Evolutionary conservation across 2,888 invertebrate genomes (phyloP), one percentile per base, ranked within the genome.

Genomic region (Alcis repandata): DNA sequence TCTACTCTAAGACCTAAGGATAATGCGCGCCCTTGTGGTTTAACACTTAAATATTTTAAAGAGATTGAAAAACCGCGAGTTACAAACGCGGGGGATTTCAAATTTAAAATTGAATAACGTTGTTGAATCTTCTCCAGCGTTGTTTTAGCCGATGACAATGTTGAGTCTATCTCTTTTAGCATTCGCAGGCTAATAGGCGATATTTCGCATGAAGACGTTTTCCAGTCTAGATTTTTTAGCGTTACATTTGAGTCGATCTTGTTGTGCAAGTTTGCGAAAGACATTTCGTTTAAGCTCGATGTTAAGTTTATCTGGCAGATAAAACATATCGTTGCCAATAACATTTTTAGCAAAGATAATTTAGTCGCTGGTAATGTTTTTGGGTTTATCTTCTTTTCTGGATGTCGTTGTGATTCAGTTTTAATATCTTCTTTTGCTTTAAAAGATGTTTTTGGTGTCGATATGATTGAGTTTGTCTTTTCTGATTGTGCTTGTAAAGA

Each of bases 1-100:
- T 46, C 80, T 84, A 86, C 52, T 33, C 71, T 82, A 80, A 75
- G 63, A 76, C 67, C 45, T 54, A 60, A 51, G 58, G 46, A 56
- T 57, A 59, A 45, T 48, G 48, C 49, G 67, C 70, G 70, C 73
- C 70, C 70, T 68, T 61, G 4, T 36, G 7, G n/a, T 59, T 20
- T 38, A 63, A 60, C 56, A 59, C 45, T 51, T 59, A 67, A 40
- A 56, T 56, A 43, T 9, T 2, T 19, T 19, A 51, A 27, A 60
- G 20, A 67, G 36, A 61, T 19, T 32, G 60, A 57, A 66, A 56
- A 48, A 36, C 60, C 65, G 59, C 56, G 38, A 3, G 17, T 13
- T 11, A 38, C 9, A 6, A 20, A 41, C 22, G 59, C 63, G 63
- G 54, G 49, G 36, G 46, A 54, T 15, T 66, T 41, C 60, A 60